These are phyloP conservation scores for Hartigia nigra DNA, from an alignment of 2,888 invertebrate species.

Conservation along the genomic window DNA sequence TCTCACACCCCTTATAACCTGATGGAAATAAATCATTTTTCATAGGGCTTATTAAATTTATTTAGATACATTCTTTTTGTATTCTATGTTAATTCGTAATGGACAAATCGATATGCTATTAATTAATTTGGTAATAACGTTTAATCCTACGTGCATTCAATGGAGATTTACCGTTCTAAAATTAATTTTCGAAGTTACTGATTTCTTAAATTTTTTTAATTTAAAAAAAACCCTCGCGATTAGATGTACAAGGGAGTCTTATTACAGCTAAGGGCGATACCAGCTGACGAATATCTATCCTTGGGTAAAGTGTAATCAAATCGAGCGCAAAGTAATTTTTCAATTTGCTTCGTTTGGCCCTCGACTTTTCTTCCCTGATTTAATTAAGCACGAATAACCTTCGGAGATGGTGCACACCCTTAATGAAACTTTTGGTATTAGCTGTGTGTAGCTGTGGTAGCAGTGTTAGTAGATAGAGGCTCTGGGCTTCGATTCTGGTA, in stretches of 20 bases:
- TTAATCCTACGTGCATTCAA: neutral
- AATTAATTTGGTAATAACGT: neutral
- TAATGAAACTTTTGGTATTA: conserved; percentile 22
- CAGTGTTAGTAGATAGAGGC: neutral
- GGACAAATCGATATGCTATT: neutral
- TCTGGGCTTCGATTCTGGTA: neutral
- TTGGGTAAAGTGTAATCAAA: neutral
- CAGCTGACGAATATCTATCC: neutral
- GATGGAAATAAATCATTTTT: neutral
- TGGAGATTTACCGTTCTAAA: neutral
- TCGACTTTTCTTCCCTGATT: conserved; percentile 35
- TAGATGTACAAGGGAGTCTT: neutral
- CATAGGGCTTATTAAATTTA: neutral
- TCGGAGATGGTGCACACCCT: conserved; percentile 4
- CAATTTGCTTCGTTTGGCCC: neutral
- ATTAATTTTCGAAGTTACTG: neutral
- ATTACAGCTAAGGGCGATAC: neutral
- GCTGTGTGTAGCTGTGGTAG: conserved; percentile 12
- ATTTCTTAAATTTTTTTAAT: neutral
- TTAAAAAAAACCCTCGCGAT: neutral
- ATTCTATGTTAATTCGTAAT: neutral
- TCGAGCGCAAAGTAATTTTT: conserved; percentile 2
- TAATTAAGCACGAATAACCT: conserved; percentile 44
- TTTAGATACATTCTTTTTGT: neutral
- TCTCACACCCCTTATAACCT: neutral